Evolutionary conservation across 2,113 vertebrate genomes (phyloP), one percentile per base, ranked within the genome.

Genomic region (Australoheros scitulus): DNA sequence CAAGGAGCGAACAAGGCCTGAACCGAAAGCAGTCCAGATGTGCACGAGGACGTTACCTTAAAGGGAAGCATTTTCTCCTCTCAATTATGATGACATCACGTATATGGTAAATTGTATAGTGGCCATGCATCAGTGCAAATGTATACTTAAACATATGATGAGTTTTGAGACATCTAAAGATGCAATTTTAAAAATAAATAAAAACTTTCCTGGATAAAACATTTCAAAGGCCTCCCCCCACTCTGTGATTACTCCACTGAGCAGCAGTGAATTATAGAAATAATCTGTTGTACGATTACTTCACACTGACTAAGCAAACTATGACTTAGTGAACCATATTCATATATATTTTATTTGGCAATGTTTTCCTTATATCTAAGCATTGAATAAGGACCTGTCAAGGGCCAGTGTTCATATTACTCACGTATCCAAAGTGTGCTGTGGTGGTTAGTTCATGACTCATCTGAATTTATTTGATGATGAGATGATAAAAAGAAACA

Each of bases 381-480:
- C 87, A 83, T 75, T 75, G 70, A 47, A 64, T 4, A 24, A 64
- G 50, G 59, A 80, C 47, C 29, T 41, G 77, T 70, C 32, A 18
- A 26, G 11, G 20, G 41, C 7, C 26, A 81, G 50, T 83, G 70
- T 90, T 89, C 88, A 76, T 81, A 64, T 84, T 83, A 1, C 77
- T 89, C 83, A 85, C 82, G 87, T 76, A 58, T 79, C 41, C 38
- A 61, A 43, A 84, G 63, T 79, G 86, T 75, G 65, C 58, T 38
- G 77, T 17, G 1, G 59, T 60, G 20, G 24, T 52, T 70, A 26
- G 63, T 68, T 88, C 78, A 63, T 90, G 93, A 92, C 77, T 93
- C 90, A 92, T 89, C 32, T 52, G 41, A 80, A 59, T 72, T 88
- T 59, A 84, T 85, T 87, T 84, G 82, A 80, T 79, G 70, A 14